phyloP scores from a whole-genome alignment of 2,797 vertebrate genomes.

The Smutsia gigantea region DNA sequence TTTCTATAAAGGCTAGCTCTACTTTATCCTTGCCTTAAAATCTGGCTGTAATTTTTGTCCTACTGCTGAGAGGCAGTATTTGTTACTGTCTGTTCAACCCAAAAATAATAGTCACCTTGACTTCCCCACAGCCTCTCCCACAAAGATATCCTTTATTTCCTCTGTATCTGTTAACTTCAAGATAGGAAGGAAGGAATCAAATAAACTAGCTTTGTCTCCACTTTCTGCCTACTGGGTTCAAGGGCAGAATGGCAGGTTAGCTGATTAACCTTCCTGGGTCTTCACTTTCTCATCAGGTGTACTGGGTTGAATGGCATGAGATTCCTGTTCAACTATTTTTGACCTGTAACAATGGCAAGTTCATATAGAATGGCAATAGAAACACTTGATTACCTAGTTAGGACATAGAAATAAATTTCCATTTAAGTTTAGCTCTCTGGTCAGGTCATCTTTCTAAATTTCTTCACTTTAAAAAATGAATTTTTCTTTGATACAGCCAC shows the following conservation, averaged over 20 bases:
- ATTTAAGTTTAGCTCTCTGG: not conserved
- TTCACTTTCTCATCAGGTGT: not conserved
- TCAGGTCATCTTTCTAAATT: not conserved
- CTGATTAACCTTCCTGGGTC: not conserved
- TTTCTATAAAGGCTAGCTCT: not conserved
- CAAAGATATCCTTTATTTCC: not conserved
- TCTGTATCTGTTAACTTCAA: not conserved
- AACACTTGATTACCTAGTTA: not conserved
- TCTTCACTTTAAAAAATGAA: not conserved
- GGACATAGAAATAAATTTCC: not conserved
- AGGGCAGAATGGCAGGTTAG: not conserved
- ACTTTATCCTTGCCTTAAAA: not conserved
- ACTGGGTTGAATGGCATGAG: not conserved
- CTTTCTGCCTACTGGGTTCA: not conserved
- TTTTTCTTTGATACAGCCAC: conserved; percentile 23
- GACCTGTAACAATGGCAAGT: not conserved
- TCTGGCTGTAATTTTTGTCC: not conserved
- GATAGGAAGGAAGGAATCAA: not conserved
- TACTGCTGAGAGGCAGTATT: not conserved
- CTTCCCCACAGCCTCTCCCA: not conserved
- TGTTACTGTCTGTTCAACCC: not conserved
- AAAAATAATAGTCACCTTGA: not conserved
- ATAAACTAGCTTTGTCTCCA: not conserved
- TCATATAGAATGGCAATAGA: not conserved
- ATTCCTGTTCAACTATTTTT: not conserved